These are phyloP conservation scores for Anguilla marmorata DNA, from an alignment of 2,797 vertebrate species.

Conservation along the genomic window DNA sequence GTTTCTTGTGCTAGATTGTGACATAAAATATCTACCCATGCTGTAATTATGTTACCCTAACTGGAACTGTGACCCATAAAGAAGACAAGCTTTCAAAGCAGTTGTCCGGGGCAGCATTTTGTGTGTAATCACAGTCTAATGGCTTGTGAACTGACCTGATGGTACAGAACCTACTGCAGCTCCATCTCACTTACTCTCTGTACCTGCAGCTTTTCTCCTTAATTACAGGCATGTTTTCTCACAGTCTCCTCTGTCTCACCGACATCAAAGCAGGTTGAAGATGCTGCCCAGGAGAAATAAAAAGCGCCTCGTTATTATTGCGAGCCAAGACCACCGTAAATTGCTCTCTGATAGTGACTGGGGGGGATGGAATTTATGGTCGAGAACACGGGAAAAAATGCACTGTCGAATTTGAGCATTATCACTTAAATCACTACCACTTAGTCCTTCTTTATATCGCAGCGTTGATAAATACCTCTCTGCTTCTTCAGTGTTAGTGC, in stretches of 20 bases:
- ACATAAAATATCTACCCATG: conserved; percentile 52
- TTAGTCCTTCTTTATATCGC: background rate
- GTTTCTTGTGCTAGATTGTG: conserved; percentile 51
- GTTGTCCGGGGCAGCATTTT: conserved; percentile 58
- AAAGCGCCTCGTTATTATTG: conserved; percentile 30
- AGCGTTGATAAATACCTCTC: background rate
- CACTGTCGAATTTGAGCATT: conserved; percentile 21
- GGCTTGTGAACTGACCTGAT: conserved; percentile 56
- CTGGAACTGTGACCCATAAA: conserved; percentile 65
- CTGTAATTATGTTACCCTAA: conserved; percentile 58
- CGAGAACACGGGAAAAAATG: background rate
- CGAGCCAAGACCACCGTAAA: conserved; percentile 28
- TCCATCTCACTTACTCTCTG: conserved; percentile 36
- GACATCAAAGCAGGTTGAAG: conserved; percentile 35
- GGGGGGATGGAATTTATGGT: conserved; percentile 18
- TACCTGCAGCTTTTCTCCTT: conserved; percentile 38
- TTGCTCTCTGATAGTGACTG: conserved; percentile 28
- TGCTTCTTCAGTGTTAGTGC: background rate
- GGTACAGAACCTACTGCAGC: conserved; percentile 36
- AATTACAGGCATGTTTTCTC: conserved; percentile 37
- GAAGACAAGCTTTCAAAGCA: conserved; percentile 61
- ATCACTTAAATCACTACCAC: background rate
- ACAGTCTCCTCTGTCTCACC: conserved; percentile 23
- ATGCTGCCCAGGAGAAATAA: conserved; percentile 24
- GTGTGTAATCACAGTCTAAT: conserved; percentile 69